Conservation (phyloP, 2,888 invertebrate genomes). For the Pristionchus japonicus region DNA sequence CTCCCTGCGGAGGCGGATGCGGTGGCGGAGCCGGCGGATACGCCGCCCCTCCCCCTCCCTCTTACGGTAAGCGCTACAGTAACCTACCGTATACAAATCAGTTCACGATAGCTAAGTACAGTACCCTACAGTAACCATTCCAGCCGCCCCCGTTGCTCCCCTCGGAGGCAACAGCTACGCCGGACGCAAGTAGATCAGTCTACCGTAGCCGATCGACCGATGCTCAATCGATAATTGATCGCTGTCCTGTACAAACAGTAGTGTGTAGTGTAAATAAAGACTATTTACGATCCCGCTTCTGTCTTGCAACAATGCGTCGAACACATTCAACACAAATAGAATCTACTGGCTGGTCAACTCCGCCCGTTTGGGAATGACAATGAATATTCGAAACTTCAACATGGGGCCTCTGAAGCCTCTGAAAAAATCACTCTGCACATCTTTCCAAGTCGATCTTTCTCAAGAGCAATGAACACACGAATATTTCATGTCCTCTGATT, state of each 20-base stretch:
- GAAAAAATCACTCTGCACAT: too few relatives aligned
- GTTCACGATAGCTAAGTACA: neutral
- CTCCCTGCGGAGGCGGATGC: conserved; percentile 44
- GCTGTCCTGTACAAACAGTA: neutral
- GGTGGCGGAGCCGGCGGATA: conserved; percentile 31
- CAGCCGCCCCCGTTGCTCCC: conserved; percentile 44
- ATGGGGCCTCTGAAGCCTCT: too few relatives aligned
- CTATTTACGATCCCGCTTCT: too few relatives aligned
- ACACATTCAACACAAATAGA: too few relatives aligned
- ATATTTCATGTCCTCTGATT: too few relatives aligned
- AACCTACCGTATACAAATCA: neutral
- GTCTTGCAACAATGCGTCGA: too few relatives aligned
- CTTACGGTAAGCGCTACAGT: conserved; percentile 13
- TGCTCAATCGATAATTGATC: neutral
- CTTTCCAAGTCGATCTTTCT: too few relatives aligned
- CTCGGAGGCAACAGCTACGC: conserved; percentile 43
- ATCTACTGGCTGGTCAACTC: too few relatives aligned
- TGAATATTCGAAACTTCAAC: too few relatives aligned
- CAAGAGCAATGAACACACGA: too few relatives aligned
- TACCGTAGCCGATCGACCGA: neutral
- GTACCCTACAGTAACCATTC: neutral
- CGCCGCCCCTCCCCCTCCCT: conserved; percentile 38
- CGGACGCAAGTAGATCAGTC: conserved; percentile 42
- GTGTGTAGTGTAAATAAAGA: conserved; percentile 17
- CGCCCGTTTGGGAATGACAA: too few relatives aligned